phyloP scores from a whole-genome alignment of 2,797 vertebrate genomes.

The Pangasius macronema region DNA sequence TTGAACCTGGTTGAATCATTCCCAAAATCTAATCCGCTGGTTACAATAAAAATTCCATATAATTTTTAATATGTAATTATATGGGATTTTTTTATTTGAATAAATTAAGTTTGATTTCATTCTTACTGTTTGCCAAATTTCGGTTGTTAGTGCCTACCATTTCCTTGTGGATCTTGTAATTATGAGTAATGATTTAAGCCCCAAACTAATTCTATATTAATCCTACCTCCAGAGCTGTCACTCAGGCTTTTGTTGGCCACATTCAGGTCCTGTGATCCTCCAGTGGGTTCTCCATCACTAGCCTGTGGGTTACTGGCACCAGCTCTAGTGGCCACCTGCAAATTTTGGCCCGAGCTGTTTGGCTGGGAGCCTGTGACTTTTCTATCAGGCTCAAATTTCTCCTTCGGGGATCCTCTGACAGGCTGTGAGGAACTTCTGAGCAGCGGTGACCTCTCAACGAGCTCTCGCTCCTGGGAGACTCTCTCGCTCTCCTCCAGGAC shows the following conservation, averaged over 20 bases:
- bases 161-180: background rate
- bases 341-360: constrained; percentile 37
- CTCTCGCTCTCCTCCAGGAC: constrained; percentile 65
- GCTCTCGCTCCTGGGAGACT: constrained; percentile 55
- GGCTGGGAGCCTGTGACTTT: constrained; percentile 44
- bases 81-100: background rate
- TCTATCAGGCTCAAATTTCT: background rate
- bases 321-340: constrained; percentile 14
- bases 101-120: background rate
- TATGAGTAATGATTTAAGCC: background rate
- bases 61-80: no score
- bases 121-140: background rate
- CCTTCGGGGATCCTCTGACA: constrained; percentile 31
- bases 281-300: constrained; percentile 26
- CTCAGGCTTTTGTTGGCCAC: constrained; percentile 75
- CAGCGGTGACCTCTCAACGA: constrained; percentile 7
- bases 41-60: background rate
- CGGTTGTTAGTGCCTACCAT: background rate
- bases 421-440: constrained; percentile 57
- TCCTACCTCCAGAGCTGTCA: constrained; percentile 86
- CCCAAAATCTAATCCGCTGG: background rate
- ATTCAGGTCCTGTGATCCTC: constrained; percentile 45
- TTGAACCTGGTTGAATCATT: no score
- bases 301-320: constrained; percentile 28
- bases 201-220: constrained; percentile 2